Evolutionary conservation across 2,797 vertebrate species (phyloP).

Genomic region (Myiothlypis coronata): DNA sequence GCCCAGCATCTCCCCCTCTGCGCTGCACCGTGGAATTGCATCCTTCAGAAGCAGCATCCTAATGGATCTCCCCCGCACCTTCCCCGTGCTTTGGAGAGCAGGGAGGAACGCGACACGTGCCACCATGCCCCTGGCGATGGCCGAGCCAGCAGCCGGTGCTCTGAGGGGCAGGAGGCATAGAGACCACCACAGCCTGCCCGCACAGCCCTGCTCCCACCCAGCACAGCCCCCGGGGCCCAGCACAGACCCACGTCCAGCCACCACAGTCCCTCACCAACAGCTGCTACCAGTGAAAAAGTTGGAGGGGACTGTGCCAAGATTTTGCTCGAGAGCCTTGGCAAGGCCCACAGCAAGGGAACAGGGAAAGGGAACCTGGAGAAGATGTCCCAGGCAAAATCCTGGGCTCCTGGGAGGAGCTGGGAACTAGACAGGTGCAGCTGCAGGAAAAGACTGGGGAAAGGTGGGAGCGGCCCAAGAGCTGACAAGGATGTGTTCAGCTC

Average conservation of each 20-base stretch:
- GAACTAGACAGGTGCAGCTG: background rate
- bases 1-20: constrained; percentile 24
- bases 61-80: background rate
- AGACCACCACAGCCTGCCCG: background rate
- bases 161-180: rapidly evolving
- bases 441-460: background rate
- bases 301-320: no score
- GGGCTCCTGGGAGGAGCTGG: background rate
- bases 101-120: rapidly evolving
- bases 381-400: background rate
- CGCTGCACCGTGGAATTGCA: background rate
- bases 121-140: background rate
- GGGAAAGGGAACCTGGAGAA: background rate
- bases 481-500: background rate
- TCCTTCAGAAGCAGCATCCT: background rate
- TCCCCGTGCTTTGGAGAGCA: rapidly evolving
- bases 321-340: background rate
- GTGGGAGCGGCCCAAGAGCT: background rate
- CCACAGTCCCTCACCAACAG: background rate
- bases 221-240: background rate
- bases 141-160: background rate
- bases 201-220: background rate
- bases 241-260: rapidly evolving
- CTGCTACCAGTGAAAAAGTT: rapidly evolving
- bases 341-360: background rate